These are phyloP conservation scores for Chelidonichthys spinosus DNA, from an alignment of 2,797 vertebrate genomes.

Conservation along the genomic window DNA sequence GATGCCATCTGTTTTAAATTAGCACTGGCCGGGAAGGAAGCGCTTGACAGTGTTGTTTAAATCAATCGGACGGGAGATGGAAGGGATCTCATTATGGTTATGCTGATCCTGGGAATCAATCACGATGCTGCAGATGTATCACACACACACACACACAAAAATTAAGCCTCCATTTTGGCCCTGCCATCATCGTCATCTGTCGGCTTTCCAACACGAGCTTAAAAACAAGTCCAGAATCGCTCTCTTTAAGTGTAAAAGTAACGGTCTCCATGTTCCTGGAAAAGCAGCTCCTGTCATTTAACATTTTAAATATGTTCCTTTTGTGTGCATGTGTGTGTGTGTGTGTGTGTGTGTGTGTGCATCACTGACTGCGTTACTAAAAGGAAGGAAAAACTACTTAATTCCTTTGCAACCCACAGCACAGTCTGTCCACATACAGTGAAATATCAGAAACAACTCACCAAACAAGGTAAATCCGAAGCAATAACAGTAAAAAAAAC, in stretches of 20 bases:
- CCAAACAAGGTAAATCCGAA: neutral
- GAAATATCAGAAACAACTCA: conserved; percentile 11
- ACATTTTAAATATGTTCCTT: conserved; percentile 9
- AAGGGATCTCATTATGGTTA: conserved; percentile 62
- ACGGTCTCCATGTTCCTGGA: neutral
- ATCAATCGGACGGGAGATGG: conserved; percentile 68
- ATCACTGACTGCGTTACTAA: conserved; percentile 2
- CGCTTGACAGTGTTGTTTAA: conserved; percentile 72
- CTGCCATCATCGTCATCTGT: conserved; percentile 36
- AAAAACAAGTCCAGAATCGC: conserved; percentile 50
- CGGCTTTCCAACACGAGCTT: conserved; percentile 39
- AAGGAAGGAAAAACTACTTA: conserved; percentile 5
- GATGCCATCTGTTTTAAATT: conserved; percentile 76
- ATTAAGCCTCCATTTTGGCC: conserved; percentile 52
- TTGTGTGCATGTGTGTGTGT: conserved; percentile 4
- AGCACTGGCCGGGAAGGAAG: conserved; percentile 58
- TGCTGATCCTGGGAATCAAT: conserved; percentile 68
- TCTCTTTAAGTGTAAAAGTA: conserved; percentile 30
- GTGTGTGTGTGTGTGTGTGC: neutral
- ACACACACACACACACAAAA: conserved; percentile 18
- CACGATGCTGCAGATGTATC: conserved; percentile 50
- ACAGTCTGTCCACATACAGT: neutral
- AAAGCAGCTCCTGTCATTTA: conserved; percentile 6
- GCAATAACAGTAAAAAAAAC: neutral
- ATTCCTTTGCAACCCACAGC: conserved; percentile 9